Conservation (phyloP, 2,797 vertebrate species). For the Streptopelia turtur region DNA sequence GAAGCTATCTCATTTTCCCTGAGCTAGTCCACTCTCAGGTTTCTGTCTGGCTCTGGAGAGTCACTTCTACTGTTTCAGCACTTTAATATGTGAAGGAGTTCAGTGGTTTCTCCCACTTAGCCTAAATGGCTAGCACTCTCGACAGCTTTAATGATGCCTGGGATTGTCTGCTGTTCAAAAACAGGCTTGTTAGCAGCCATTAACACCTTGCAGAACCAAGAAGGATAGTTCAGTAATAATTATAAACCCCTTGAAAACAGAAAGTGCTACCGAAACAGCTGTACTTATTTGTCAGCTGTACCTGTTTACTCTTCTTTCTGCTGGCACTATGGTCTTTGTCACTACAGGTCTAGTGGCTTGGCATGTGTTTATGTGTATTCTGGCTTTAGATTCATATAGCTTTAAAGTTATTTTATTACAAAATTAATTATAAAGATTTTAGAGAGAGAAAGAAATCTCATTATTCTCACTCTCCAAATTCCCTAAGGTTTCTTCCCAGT, state of each 20-base stretch:
- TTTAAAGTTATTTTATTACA: not conserved
- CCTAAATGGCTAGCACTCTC: not conserved
- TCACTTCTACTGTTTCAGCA: not conserved
- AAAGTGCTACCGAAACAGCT: not conserved
- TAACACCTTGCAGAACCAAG: not conserved
- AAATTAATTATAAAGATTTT: not conserved
- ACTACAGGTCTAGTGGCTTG: not conserved
- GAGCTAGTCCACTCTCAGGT: not conserved
- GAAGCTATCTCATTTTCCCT: not conserved
- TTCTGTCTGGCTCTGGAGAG: not conserved
- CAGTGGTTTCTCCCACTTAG: conserved; percentile 1
- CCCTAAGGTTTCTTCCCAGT: not conserved
- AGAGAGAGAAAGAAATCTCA: not conserved
- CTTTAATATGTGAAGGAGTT: not conserved
- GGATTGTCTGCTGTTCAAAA: conserved; percentile 3
- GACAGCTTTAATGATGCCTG: conserved; percentile 4
- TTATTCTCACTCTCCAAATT: not conserved
- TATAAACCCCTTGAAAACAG: not conserved
- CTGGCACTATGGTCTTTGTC: not conserved
- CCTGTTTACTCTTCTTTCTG: not conserved
- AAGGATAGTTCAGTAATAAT: not conserved
- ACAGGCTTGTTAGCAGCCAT: not conserved
- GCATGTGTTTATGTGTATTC: not conserved
- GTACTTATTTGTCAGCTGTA: not conserved
- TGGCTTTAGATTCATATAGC: not conserved